phyloP scores from a whole-genome alignment of 2,888 invertebrate genomes.

The Lasioglossum morio region DNA sequence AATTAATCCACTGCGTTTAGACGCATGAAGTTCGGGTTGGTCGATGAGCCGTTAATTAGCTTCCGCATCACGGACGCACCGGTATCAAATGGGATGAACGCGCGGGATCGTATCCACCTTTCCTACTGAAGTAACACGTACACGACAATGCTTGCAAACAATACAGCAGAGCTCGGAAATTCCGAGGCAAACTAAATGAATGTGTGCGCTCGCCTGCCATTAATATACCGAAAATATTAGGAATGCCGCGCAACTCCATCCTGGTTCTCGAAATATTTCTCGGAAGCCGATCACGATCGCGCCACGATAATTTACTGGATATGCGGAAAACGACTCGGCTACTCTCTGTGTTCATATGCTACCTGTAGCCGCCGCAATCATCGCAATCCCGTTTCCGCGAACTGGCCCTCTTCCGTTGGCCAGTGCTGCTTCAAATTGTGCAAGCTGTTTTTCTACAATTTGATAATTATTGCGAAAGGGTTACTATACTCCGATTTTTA shows the following conservation, averaged over 20 bases:
- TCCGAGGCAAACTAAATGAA: conserved; percentile 8
- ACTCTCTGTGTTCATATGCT: no score
- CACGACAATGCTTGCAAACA: conserved; percentile 53
- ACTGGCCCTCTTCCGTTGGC: no score
- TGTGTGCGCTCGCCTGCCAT: conserved; percentile 28
- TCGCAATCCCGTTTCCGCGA: no score
- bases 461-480: no score
- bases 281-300: not conserved
- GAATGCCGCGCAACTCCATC: conserved; percentile 10
- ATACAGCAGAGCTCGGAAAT: conserved; percentile 34
- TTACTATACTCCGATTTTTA: no score
- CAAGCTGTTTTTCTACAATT: no score
- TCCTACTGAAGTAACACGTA: conserved; percentile 59
- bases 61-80: conserved; percentile 70
- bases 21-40: conserved; percentile 68
- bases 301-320: not conserved
- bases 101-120: conserved; percentile 56
- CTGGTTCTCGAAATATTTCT: conserved; percentile 6
- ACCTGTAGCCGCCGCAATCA: no score
- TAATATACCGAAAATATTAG: conserved; percentile 30
- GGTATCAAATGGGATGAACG: conserved; percentile 70
- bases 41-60: conserved; percentile 75
- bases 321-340: not conserved
- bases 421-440: no score
- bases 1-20: conserved; percentile 72